Conservation (phyloP, 2,888 invertebrate genomes). For the Zygogramma bicolorata region DNA sequence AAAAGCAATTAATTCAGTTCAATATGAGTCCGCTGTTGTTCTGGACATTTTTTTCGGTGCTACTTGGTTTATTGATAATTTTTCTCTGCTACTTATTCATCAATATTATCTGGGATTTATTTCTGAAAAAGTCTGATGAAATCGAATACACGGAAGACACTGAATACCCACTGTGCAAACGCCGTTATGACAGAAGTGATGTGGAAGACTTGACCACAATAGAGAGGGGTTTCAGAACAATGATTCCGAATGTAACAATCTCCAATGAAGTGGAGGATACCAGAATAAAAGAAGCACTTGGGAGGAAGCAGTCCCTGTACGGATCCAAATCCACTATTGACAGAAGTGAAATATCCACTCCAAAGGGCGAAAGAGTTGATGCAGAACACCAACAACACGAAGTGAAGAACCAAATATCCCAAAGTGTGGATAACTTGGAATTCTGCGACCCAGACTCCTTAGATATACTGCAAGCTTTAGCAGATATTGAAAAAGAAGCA, state of each 20-base stretch:
- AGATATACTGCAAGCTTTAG: conserved; percentile 38
- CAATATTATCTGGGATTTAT: conserved; percentile 34
- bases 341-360: conserved; percentile 1
- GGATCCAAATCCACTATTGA: conserved; percentile 10
- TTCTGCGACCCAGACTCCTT: conserved; percentile 41
- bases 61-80: conserved; percentile 40
- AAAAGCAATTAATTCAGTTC: conserved; percentile 21
- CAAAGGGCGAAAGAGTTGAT: conserved; percentile 15
- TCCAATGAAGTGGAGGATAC: conserved; percentile 37
- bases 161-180: conserved; percentile 20
- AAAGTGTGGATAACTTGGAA: conserved; percentile 43
- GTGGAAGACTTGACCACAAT: conserved; percentile 47
- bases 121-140: not conserved
- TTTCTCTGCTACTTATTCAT: conserved; percentile 38
- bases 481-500: conserved; percentile 39
- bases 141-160: not conserved
- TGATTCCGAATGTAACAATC: conserved; percentile 31
- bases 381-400: not conserved
- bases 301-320: not conserved
- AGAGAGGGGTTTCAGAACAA: conserved; percentile 32
- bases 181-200: conserved; percentile 39
- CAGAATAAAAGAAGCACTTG: not conserved
- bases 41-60: conserved; percentile 40
- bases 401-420: conserved; percentile 13
- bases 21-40: conserved; percentile 46